Conservation (phyloP, 2,888 invertebrate species). For the Neoascia interrupta region DNA sequence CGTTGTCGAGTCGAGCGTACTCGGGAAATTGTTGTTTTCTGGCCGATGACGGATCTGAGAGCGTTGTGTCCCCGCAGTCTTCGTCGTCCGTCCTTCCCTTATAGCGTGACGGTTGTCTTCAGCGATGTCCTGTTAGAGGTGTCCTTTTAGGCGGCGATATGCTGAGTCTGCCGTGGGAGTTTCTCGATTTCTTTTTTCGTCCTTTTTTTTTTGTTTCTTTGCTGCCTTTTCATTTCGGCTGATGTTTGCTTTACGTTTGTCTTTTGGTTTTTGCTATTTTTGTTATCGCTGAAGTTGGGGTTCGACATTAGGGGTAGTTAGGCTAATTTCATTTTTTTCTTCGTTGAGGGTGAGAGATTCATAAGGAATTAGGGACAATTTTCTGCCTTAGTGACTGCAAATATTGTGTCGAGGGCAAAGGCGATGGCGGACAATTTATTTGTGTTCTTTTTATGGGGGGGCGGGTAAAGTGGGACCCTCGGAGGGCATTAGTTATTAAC, state of each 20-base stretch:
- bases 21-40: constrained; percentile 12
- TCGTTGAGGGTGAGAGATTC: constrained; percentile 33
- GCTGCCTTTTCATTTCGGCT: constrained; percentile 50
- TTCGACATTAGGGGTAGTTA: constrained; percentile 34
- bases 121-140: too few species aligned
- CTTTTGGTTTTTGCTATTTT: constrained; percentile 30
- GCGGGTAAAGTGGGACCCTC: background rate
- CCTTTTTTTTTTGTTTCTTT: constrained; percentile 12
- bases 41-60: constrained; percentile 24
- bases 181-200: too few species aligned
- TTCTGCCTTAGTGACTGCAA: constrained; percentile 60
- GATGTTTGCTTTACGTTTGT: constrained; percentile 41
- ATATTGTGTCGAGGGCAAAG: constrained; percentile 37
- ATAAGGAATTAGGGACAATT: constrained; percentile 60
- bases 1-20: constrained; percentile 26
- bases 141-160: too few species aligned
- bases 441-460: too few species aligned
- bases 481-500: constrained; percentile 47
- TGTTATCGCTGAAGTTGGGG: background rate
- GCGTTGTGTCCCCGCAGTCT: too few species aligned
- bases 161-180: too few species aligned
- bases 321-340: constrained; percentile 35
- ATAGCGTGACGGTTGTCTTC: too few species aligned
- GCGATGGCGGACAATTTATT: constrained; percentile 23
- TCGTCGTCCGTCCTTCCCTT: too few species aligned